These are phyloP conservation scores for Drosophila neonasuta DNA, from an alignment of 2,888 invertebrate genomes.

Conservation along the genomic window DNA sequence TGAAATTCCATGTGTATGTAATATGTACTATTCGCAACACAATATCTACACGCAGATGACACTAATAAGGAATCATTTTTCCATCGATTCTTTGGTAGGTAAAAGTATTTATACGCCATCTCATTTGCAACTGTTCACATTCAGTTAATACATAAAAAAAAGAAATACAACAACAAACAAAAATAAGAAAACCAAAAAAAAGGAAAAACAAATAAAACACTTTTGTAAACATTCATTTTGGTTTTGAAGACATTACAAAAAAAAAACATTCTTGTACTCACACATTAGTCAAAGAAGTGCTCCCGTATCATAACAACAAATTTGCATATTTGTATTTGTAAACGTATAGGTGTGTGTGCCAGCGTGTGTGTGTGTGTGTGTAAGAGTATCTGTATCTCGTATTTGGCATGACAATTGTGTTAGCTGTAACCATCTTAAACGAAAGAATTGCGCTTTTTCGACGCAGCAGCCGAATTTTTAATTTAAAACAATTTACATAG, in stretches of 20 bases:
- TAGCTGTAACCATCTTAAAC: conserved; percentile 3
- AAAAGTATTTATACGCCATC: conserved; percentile 35
- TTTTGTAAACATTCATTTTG: conserved; percentile 1
- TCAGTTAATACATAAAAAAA: conserved; percentile 62
- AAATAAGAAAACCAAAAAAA: not conserved
- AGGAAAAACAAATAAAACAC: not conserved
- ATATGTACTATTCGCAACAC: conserved; percentile 34
- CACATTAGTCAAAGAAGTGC: not conserved
- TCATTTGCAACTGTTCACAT: conserved; percentile 57
- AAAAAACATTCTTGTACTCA: conserved; percentile 13
- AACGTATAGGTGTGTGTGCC: conserved; percentile 28
- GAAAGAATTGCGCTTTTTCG: conserved; percentile 70
- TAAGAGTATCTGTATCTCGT: conserved; percentile 35
- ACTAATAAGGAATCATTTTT: conserved; percentile 72
- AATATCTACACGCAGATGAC: conserved; percentile 67
- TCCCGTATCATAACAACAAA: conserved; percentile 19
- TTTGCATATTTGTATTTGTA: conserved; percentile 17
- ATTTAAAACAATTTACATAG: conserved; percentile 31
- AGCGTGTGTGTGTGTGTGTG: conserved; percentile 19
- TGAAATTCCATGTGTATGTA: conserved; percentile 41
- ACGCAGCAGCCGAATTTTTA: conserved; percentile 53
- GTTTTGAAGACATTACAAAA: conserved; percentile 6
- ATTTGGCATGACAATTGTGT: conserved; percentile 43
- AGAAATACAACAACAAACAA: not conserved
- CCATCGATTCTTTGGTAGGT: conserved; percentile 74